Conservation (phyloP, 1,140 invertebrate genomes). For the Lepidurus couesii region DNA sequence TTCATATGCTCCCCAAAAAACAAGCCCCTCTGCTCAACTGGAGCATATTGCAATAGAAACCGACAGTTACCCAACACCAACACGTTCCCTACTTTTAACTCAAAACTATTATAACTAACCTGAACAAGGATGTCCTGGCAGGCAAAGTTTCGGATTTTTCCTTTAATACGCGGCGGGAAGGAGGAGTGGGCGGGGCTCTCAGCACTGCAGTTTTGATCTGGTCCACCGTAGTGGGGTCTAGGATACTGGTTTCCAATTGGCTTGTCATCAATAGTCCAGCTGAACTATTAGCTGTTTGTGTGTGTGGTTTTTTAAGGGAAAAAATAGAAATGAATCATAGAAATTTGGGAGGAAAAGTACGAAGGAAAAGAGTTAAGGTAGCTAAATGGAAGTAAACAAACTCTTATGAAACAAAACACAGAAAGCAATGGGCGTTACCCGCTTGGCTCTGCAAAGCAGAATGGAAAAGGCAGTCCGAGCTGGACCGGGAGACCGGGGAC, state of each 20-base stretch:
- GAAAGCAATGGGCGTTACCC: constrained; percentile 33
- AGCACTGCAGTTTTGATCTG: constrained; percentile 30
- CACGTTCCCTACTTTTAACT: not conserved
- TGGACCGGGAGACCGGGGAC: constrained; percentile 43
- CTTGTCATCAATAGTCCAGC: constrained; percentile 57
- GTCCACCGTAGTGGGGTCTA: constrained; percentile 33
- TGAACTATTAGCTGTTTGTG: constrained; percentile 50
- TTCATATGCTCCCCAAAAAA: no score
- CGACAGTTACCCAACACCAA: no score
- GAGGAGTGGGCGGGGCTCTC: constrained; percentile 10
- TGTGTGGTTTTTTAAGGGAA: not conserved
- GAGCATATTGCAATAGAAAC: no score
- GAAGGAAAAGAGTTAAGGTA: not conserved
- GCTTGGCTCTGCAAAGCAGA: constrained; percentile 39
- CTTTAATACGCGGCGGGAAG: constrained; percentile 8
- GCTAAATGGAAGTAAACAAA: not conserved
- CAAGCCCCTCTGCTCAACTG: no score
- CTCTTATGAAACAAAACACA: not conserved
- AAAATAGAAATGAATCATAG: constrained; percentile 27
- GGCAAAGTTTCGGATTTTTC: constrained; percentile 27
- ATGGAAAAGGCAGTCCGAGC: constrained; percentile 38
- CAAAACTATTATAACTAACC: not conserved
- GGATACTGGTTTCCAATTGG: constrained; percentile 37
- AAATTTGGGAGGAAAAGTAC: not conserved
- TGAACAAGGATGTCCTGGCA: constrained; percentile 20